Evolutionary conservation across 2,113 vertebrate species (phyloP).

Genomic region (Capreolus pygargus): DNA sequence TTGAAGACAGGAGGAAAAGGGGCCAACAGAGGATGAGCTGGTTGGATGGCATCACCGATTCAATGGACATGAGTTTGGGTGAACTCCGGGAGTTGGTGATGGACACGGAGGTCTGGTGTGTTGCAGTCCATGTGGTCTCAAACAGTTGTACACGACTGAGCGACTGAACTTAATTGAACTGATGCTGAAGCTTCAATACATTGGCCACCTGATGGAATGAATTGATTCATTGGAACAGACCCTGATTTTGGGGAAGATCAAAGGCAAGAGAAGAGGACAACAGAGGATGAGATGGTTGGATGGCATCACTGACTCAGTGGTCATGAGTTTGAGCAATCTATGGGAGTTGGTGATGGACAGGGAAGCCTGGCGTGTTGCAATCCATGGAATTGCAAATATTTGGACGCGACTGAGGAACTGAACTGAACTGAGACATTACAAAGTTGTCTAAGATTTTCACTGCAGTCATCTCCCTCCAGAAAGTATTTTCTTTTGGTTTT

Average conservation of each 20-base stretch:
- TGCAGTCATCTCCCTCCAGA: background rate
- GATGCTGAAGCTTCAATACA: background rate
- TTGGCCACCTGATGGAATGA: background rate
- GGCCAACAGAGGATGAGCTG: background rate
- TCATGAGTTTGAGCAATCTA: background rate
- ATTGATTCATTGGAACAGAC: background rate
- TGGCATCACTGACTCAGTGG: background rate
- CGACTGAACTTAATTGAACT: background rate
- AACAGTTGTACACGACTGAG: background rate
- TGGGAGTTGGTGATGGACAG: background rate
- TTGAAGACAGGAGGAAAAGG: background rate
- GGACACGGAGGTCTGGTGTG: background rate
- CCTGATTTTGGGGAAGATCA: background rate
- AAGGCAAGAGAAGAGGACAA: background rate
- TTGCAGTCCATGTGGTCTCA: accelerated
- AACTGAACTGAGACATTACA: background rate
- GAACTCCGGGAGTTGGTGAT: background rate
- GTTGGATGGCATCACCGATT: background rate
- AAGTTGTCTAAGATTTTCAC: background rate
- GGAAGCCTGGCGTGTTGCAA: background rate
- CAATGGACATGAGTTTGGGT: background rate
- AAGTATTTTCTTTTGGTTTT: background rate
- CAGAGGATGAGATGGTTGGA: background rate
- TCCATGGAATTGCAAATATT: accelerated
- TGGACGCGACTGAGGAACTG: background rate